Evolutionary conservation across 2,113 vertebrate species (phyloP).

Genomic region (Anthoscopus minutus): DNA sequence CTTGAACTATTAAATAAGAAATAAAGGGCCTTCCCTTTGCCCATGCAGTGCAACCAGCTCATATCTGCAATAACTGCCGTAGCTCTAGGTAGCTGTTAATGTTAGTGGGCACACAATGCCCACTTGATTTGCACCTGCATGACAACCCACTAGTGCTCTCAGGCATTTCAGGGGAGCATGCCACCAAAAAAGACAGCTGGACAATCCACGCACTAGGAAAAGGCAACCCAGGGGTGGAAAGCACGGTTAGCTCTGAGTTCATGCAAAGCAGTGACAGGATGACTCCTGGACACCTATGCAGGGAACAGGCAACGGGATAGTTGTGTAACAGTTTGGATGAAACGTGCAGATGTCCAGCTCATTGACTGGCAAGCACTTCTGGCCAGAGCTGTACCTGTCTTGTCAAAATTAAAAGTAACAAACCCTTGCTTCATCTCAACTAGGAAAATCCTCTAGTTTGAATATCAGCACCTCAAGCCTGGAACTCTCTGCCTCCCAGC

Average conservation of each 20-base stretch:
- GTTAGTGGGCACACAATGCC: rapidly evolving
- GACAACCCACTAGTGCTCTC: background rate
- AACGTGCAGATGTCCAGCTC: rapidly evolving
- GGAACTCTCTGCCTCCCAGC: background rate
- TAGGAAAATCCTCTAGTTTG: background rate
- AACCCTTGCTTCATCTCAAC: background rate
- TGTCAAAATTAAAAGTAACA: background rate
- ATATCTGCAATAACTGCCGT: rapidly evolving
- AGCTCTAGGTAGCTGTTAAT: background rate
- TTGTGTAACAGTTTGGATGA: background rate
- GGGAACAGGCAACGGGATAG: background rate
- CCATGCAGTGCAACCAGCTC: background rate
- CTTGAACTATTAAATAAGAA: background rate
- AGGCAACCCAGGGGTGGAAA: background rate
- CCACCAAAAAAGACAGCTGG: background rate
- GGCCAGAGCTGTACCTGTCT: background rate
- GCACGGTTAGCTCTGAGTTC: background rate
- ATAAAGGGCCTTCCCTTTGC: background rate
- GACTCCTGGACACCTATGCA: rapidly evolving
- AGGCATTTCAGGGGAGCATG: rapidly evolving
- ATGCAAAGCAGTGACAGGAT: background rate
- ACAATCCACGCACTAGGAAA: rapidly evolving
- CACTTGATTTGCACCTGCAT: rapidly evolving
- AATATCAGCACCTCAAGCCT: background rate
- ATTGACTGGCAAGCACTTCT: background rate